A percentile compares a stretch with the other conserved stretches of the same genome.
Evolutionary conservation across 2,797 vertebrate species (phyloP).

Genomic region (Rhinichthys osculus): DNA sequence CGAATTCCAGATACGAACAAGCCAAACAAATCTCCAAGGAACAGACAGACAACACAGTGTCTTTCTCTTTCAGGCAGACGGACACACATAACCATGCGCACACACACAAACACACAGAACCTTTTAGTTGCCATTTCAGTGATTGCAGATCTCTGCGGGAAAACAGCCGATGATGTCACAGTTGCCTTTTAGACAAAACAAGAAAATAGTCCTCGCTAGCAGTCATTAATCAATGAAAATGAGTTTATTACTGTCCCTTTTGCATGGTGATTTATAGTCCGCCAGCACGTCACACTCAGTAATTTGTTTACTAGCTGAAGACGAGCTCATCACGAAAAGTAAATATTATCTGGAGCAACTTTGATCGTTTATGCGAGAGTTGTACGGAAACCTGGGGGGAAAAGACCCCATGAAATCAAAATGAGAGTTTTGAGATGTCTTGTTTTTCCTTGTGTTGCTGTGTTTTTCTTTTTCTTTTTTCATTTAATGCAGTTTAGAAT

Average conservation of each 20-base stretch:
- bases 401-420: conserved; percentile 4
- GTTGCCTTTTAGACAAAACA: conserved; percentile 76
- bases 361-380: conserved; percentile 14
- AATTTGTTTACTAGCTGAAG: conserved; percentile 72
- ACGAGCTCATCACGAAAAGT: conserved; percentile 65
- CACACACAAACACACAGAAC: conserved; percentile 39
- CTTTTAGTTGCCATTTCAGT: conserved; percentile 55
- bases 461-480: too few species aligned
- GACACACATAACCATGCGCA: conserved; percentile 30
- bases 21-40: conserved; percentile 55
- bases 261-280: conserved; percentile 78
- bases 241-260: conserved; percentile 77
- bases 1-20: conserved; percentile 15
- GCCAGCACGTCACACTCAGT: conserved; percentile 40
- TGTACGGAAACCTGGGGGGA: not conserved
- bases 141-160: conserved; percentile 66
- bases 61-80: conserved; percentile 5
- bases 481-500: conserved; percentile 7
- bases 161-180: conserved; percentile 83
- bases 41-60: conserved; percentile 37
- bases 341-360: conserved; percentile 69
- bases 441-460: not conserved
- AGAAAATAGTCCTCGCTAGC: conserved; percentile 70
- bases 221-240: conserved; percentile 76
- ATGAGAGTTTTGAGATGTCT: not conserved